These are phyloP conservation scores for Tryphoninae sp. DNA, from an alignment of 2,888 invertebrate genomes.

Conservation along the genomic window DNA sequence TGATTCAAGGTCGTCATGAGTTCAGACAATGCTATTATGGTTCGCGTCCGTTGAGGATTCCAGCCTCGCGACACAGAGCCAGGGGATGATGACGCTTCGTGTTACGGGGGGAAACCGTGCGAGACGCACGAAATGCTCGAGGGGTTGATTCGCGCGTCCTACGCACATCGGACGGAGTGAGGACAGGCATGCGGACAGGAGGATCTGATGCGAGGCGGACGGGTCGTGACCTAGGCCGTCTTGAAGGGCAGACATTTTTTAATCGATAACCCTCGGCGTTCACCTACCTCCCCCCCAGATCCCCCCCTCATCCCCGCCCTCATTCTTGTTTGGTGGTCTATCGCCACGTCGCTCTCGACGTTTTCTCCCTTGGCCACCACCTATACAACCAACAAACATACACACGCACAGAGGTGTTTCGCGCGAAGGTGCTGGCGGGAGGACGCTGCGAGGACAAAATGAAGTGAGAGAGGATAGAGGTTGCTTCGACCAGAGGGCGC, in stretches of 20 bases:
- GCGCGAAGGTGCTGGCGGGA: conserved; percentile 56
- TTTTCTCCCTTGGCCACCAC: conserved; percentile 46
- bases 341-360: conserved; percentile 44
- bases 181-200: conserved; percentile 21
- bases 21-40: too few species aligned
- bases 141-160: background rate
- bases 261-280: conserved; percentile 78
- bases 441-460: conserved; percentile 62
- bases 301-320: conserved; percentile 61
- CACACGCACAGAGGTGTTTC: conserved; percentile 19
- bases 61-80: too few species aligned
- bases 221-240: conserved; percentile 81
- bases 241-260: conserved; percentile 82
- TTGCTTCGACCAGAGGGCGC: conserved; percentile 67
- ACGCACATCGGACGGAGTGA: conserved; percentile 34
- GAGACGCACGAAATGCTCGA: conserved; percentile 7
- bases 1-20: too few species aligned
- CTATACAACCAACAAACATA: conserved; percentile 21
- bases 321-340: conserved; percentile 65
- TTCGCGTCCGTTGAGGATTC: too few species aligned
- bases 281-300: conserved; percentile 49
- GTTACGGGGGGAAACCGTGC: background rate
- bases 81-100: too few species aligned
- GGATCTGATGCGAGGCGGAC: conserved; percentile 74
- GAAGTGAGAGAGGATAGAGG: conserved; percentile 64